These are phyloP conservation scores for Oryzias celebensis DNA, from an alignment of 2,113 vertebrate species.

Conservation along the genomic window DNA sequence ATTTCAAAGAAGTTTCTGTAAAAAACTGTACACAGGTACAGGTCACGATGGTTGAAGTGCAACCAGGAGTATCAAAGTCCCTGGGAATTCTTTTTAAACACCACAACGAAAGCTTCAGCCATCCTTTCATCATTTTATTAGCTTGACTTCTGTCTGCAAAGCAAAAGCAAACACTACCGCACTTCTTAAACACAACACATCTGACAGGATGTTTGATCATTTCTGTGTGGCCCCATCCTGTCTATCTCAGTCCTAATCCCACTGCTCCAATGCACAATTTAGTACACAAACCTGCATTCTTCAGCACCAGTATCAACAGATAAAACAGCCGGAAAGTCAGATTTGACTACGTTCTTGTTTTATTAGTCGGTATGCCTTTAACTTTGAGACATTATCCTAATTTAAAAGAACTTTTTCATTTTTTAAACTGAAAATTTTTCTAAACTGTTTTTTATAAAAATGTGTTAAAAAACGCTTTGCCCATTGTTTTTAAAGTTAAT, in stretches of 20 bases:
- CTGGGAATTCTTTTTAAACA: constrained; percentile 38
- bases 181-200: constrained; percentile 27
- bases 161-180: constrained; percentile 26
- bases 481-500: too few relatives aligned
- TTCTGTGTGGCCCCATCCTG: constrained; percentile 53
- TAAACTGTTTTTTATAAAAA: too few relatives aligned
- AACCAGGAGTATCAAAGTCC: constrained; percentile 55
- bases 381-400: not conserved
- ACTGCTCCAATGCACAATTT: constrained; percentile 42
- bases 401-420: not conserved
- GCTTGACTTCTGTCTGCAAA: constrained; percentile 23
- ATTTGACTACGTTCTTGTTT: constrained; percentile 30
- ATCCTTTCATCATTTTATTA: constrained; percentile 58
- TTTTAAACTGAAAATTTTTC: too few relatives aligned
- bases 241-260: constrained; percentile 56
- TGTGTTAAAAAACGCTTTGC: too few relatives aligned
- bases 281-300: constrained; percentile 44
- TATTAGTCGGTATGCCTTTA: constrained; percentile 5
- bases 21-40: constrained; percentile 45
- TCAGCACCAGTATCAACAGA: constrained; percentile 43
- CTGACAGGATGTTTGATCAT: constrained; percentile 55
- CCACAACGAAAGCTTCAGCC: constrained; percentile 1
- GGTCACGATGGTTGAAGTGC: constrained; percentile 35
- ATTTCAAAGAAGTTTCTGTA: constrained; percentile 10
- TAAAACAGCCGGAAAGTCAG: constrained; percentile 26